A percentile compares a stretch with the other conserved stretches of the same genome.
Conservation (phyloP, 2,797 vertebrate species). For the Xyrichtys novacula region DNA sequence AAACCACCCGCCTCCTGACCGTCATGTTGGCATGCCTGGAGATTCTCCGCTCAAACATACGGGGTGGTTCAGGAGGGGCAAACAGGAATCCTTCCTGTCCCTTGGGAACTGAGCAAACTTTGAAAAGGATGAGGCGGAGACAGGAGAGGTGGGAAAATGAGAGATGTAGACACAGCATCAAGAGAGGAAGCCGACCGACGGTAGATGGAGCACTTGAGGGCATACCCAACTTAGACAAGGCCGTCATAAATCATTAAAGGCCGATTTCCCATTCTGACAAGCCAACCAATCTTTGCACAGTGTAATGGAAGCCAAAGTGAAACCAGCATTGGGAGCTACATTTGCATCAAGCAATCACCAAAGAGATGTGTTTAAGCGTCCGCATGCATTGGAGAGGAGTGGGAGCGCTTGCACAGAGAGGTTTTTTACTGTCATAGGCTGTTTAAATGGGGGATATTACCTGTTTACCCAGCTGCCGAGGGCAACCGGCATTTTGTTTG, state of each 20-base stretch:
- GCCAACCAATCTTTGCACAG: constrained; percentile 80
- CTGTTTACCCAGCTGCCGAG: constrained; percentile 76
- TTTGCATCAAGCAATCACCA: constrained; percentile 81
- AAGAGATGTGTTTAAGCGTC: constrained; percentile 69
- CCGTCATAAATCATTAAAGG: constrained; percentile 84
- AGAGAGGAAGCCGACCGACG: constrained; percentile 41
- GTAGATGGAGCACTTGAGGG: constrained; percentile 72
- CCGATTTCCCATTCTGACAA: constrained; percentile 76
- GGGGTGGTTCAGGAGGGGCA: constrained; percentile 6
- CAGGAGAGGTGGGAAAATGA: constrained; percentile 23
- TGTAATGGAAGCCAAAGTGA: constrained; percentile 79
- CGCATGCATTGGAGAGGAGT: constrained; percentile 1
- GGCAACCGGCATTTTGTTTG: constrained; percentile 78
- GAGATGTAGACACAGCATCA: constrained; percentile 52
- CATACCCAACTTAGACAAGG: constrained; percentile 79
- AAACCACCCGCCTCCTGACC: constrained; percentile 3
- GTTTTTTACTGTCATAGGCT: constrained; percentile 50
- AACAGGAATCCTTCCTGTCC: constrained; percentile 46
- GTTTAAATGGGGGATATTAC: constrained; percentile 80
- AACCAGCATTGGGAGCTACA: constrained; percentile 56
- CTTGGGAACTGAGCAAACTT: constrained; percentile 45
- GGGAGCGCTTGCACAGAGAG: constrained; percentile 5
- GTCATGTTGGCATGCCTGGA: not conserved
- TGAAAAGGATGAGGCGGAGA: constrained; percentile 49
- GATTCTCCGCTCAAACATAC: constrained; percentile 7